These are phyloP conservation scores for Bujurquina vittata DNA, from an alignment of 2,113 vertebrate species.

Conservation along the genomic window DNA sequence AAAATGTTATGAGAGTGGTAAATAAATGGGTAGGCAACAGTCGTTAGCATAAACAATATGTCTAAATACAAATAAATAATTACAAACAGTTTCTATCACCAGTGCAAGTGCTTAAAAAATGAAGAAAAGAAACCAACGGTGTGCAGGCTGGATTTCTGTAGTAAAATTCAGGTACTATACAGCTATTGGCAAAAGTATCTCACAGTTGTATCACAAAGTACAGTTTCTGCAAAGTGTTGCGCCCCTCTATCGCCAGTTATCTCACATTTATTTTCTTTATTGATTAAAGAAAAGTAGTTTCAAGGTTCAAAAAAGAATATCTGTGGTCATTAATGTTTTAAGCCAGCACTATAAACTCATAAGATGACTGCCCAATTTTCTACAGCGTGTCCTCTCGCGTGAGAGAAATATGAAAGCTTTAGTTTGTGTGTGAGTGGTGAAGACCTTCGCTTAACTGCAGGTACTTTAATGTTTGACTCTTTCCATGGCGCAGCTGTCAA, in stretches of 20 bases:
- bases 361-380: neutral
- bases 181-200: neutral
- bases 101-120: neutral
- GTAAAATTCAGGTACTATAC: neutral
- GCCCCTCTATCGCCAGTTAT: neutral
- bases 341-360: neutral
- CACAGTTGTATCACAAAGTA: neutral
- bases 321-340: neutral
- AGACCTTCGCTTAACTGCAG: neutral
- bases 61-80: no score
- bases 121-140: neutral
- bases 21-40: neutral
- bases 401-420: neutral
- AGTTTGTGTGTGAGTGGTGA: neutral
- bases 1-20: neutral
- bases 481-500: neutral
- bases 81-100: no score
- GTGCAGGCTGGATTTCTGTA: neutral
- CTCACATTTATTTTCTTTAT: neutral
- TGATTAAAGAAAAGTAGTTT: neutral
- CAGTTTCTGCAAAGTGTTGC: neutral
- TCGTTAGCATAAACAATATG: neutral
- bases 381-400: neutral
- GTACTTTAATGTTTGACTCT: neutral
- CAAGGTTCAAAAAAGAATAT: neutral